phyloP scores from a whole-genome alignment of 1,140 invertebrate genomes.

The Diorhabda sublineata region DNA sequence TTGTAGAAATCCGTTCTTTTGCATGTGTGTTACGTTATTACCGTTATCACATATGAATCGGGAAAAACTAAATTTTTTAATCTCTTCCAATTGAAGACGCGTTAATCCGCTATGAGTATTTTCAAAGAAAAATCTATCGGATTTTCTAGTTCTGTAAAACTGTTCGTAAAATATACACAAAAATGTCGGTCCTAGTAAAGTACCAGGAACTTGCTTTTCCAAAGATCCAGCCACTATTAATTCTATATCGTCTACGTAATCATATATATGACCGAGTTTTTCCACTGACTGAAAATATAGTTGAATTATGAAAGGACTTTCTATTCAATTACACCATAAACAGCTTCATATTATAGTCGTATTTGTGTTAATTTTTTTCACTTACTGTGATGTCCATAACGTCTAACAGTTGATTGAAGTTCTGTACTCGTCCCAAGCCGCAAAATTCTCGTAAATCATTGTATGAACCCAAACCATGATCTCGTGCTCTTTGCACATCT shows the following conservation, averaged over 20 bases:
- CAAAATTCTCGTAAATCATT: conserved; percentile 77
- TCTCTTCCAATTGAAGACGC: conserved; percentile 55
- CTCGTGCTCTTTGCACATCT: conserved; percentile 85
- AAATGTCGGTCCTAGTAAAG: conserved; percentile 86
- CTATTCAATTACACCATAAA: too few species aligned
- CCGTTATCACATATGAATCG: conserved; percentile 85
- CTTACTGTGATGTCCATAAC: conserved; percentile 64
- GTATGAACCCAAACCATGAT: conserved; percentile 83
- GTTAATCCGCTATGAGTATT: conserved; percentile 55
- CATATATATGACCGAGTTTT: conserved; percentile 61
- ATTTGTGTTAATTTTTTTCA: too few species aligned
- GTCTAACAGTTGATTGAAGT: conserved; percentile 71
- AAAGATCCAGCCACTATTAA: conserved; percentile 79
- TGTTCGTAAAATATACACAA: conserved; percentile 85
- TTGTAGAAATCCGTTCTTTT: conserved; percentile 60
- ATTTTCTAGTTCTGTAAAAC: conserved; percentile 77
- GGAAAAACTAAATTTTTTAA: conserved; percentile 77
- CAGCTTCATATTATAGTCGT: too few species aligned
- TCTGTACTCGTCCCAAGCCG: conserved; percentile 65
- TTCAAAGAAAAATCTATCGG: conserved; percentile 83
- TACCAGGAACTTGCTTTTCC: conserved; percentile 70
- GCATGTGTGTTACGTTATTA: conserved; percentile 69
- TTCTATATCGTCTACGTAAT: conserved; percentile 79
- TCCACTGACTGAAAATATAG: conserved; percentile 57
- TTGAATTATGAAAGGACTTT: not conserved